These are phyloP conservation scores for Bucorvus abyssinicus DNA, from an alignment of 2,797 vertebrate genomes.

Conservation along the genomic window DNA sequence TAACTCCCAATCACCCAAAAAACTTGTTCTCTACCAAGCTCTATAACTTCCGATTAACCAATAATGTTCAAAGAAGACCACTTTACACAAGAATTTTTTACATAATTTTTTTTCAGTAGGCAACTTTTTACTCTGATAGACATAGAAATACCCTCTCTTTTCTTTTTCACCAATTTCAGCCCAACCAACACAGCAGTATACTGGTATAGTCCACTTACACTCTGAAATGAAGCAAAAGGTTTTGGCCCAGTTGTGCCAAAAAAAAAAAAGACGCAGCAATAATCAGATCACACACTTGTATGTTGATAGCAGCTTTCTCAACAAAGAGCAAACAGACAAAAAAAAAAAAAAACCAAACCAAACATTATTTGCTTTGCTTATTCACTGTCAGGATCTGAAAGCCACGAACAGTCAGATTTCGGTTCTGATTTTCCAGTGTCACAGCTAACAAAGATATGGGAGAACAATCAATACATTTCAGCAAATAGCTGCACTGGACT, in stretches of 20 bases:
- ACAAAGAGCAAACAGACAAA: neutral
- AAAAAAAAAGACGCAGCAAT: neutral
- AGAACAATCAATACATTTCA: neutral
- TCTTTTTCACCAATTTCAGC: neutral
- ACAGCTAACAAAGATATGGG: neutral
- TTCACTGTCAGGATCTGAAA: neutral
- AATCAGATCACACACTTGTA: neutral
- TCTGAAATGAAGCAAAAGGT: neutral
- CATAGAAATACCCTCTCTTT: neutral
- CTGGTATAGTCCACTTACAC: neutral
- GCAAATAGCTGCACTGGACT: neutral
- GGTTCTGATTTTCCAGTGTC: neutral
- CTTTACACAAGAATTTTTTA: neutral
- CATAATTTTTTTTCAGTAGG: neutral
- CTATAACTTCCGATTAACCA: neutral
- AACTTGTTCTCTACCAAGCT: neutral
- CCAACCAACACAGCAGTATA: neutral
- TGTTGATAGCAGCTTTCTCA: neutral
- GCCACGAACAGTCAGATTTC: neutral
- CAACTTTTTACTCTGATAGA: neutral
- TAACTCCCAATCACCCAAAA: neutral
- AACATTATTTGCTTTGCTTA: neutral
- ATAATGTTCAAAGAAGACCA: neutral
- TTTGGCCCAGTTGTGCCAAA: neutral
- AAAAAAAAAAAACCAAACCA: neutral